Base-by-base conservation (phyloP, 2,797 vertebrate species). In the Thripadectes ignobilis region DNA sequence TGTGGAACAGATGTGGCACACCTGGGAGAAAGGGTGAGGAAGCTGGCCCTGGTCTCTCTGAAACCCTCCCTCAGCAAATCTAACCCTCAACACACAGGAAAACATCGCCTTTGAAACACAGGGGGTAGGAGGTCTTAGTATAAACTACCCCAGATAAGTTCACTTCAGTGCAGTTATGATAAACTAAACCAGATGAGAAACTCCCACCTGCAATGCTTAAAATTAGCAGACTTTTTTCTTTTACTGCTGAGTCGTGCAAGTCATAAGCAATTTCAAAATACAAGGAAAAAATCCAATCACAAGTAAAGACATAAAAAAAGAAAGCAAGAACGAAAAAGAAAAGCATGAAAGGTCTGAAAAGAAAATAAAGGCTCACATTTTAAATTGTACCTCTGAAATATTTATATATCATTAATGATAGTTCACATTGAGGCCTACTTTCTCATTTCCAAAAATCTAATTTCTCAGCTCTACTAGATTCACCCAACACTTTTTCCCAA, bases 1-100 rank as follows among this genome's bases (percentile, higher is more conserved):
- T 9, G 7, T 34, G 14, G 23, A 76, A 24, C 29, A 67, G 41
- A 79, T 14, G 29, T 49, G 36, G 17, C 23, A 80, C 51, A 32
- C 4, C 14, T 71, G 21, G 14, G 13, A 71, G 30, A 72, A 65
- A 55, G 13, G 22, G 14, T n/a, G 3, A 12, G 12, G 2, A 8
- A 19, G 0, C 2, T 83, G 34, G 30, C 16, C 29, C 11, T 71
- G 46, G 32, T 17, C 24, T 23, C 48, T 39, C 0, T 14, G 55
- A 92, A 67, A 66, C 4, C 7, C 13, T 34, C 22, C 11, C n/a
- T 68, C 27, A 24, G 29, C 30, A 87, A n/a, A 87, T 49, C 14
- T 34, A 36, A 3, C 9, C 13, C 32, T 63, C 49, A 32, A 57
- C 6, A 38, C 21, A 55, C 14, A 55, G 36, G 22, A 66, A 85